Conservation (phyloP, 2,113 vertebrate species). For the Boleophthalmus pectinirostris region DNA sequence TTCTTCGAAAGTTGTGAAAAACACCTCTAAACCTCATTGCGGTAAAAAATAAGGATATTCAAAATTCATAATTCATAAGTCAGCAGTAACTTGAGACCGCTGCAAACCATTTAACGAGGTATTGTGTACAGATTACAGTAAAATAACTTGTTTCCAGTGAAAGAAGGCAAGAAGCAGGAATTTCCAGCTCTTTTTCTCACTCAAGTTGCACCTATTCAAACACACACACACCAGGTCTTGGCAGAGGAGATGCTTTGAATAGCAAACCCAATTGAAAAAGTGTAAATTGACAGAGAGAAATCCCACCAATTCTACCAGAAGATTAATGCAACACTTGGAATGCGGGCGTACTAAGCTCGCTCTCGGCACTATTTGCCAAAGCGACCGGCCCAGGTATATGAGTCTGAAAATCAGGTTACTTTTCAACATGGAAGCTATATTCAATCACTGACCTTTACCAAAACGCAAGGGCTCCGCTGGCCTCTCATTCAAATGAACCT, state of each 20-base stretch:
- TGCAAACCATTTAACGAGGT: too few relatives aligned
- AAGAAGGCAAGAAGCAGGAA: too few relatives aligned
- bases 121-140: too few relatives aligned
- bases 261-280: slow-evolving; percentile 46
- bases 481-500: slow-evolving; percentile 70
- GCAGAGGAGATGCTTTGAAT: slow-evolving; percentile 26
- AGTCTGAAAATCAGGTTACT: slow-evolving; percentile 57
- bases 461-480: slow-evolving; percentile 34
- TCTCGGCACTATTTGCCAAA: slow-evolving; percentile 45
- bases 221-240: not conserved
- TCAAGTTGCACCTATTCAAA: not conserved
- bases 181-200: too few relatives aligned
- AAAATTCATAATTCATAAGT: too few relatives aligned
- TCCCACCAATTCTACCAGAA: slow-evolving; percentile 53
- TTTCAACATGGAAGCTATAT: slow-evolving; percentile 61
- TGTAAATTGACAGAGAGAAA: slow-evolving; percentile 65
- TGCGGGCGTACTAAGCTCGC: slow-evolving; percentile 40
- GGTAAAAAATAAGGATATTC: too few relatives aligned
- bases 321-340: slow-evolving; percentile 56
- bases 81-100: too few relatives aligned
- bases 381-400: slow-evolving; percentile 24
- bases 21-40: too few relatives aligned
- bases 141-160: too few relatives aligned
- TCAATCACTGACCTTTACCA: slow-evolving; percentile 73
- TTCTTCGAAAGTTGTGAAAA: too few relatives aligned